These are phyloP conservation scores for Bubo bubo DNA, from an alignment of 2,113 vertebrate species.

Conservation along the genomic window DNA sequence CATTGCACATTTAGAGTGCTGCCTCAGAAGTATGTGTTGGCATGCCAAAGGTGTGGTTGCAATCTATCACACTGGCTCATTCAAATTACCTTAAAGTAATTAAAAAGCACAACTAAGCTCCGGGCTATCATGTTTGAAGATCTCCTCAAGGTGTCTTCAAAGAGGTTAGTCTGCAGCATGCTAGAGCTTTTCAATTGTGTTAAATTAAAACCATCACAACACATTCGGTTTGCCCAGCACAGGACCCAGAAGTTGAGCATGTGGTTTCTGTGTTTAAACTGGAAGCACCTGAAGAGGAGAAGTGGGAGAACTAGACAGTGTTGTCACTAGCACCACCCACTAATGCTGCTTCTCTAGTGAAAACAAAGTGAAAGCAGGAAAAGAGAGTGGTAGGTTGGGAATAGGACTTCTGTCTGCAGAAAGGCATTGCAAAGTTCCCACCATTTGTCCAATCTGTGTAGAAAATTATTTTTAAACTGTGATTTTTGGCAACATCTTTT, in stretches of 20 bases:
- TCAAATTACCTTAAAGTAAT: slow-evolving; percentile 43
- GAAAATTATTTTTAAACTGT: background rate
- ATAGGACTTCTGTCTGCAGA: background rate
- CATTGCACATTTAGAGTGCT: background rate
- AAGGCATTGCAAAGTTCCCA: background rate
- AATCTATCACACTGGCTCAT: slow-evolving; percentile 33
- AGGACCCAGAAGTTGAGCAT: background rate
- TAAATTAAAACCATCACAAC: background rate
- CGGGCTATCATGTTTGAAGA: slow-evolving; percentile 32
- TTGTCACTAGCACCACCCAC: background rate
- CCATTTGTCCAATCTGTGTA: background rate
- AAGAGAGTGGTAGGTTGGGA: background rate
- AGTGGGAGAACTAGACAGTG: background rate
- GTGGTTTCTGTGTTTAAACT: background rate
- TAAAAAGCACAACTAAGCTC: slow-evolving; percentile 40
- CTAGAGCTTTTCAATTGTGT: background rate
- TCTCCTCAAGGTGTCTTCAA: slow-evolving; percentile 17
- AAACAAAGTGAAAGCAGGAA: background rate
- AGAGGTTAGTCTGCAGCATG: background rate
- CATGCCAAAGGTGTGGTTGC: slow-evolving; percentile 50
- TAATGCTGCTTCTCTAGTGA: background rate
- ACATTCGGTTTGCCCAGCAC: background rate
- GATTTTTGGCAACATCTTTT: background rate
- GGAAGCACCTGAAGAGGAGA: background rate
- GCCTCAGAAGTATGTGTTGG: background rate